Percentiles rank a stretch among this genome's conserved stretches.
These are phyloP conservation scores for Todus mexicanus DNA, from an alignment of 2,797 vertebrate genomes.

Conservation along the genomic window DNA sequence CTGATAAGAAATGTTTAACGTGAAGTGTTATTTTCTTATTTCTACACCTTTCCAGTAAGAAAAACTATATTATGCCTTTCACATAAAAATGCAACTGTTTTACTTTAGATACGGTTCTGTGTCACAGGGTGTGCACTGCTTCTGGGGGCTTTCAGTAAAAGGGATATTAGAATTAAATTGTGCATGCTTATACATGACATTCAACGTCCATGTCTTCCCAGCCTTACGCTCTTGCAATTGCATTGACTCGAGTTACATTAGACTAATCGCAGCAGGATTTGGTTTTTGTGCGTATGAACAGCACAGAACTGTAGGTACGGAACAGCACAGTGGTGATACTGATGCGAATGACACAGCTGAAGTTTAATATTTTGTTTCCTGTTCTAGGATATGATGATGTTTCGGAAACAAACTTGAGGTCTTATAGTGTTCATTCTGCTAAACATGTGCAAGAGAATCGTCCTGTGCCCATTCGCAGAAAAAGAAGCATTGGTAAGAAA, in stretches of 20 bases:
- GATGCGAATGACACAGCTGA: background rate
- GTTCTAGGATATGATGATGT: constrained; percentile 82
- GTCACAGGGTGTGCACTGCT: background rate
- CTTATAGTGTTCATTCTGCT: constrained; percentile 79
- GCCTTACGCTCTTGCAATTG: background rate
- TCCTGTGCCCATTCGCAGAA: constrained; percentile 86
- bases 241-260: background rate
- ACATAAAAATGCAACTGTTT: background rate
- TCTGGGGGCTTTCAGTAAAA: background rate
- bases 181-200: background rate
- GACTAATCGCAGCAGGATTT: background rate
- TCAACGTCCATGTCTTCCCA: background rate
- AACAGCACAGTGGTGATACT: accelerated
- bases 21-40: background rate
- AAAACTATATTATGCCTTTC: background rate
- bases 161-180: background rate
- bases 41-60: background rate
- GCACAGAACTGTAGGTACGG: background rate
- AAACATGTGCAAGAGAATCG: constrained; percentile 86
- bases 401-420: constrained; percentile 83
- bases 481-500: constrained; percentile 91
- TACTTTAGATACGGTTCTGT: background rate
- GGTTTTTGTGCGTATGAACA: background rate
- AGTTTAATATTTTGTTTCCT: constrained; percentile 7
- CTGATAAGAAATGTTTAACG: background rate